Percentiles rank a stretch among this genome's conserved stretches.
phyloP scores from a whole-genome alignment of 2,113 vertebrate genomes.

The Nibea albiflora region DNA sequence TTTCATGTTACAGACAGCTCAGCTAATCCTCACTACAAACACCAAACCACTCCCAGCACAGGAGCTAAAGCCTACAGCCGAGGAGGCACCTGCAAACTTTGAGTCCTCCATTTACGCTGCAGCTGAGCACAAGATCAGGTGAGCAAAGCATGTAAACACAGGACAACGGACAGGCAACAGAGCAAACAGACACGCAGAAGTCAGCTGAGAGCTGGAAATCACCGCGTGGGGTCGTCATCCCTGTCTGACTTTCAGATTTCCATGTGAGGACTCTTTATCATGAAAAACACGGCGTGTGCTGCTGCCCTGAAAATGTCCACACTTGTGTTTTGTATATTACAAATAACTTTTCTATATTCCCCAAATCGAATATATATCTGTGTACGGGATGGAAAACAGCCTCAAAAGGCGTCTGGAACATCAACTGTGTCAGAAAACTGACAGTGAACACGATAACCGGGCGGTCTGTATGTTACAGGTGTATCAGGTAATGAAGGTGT shows the following conservation, averaged over 20 bases:
- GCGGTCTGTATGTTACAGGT: not conserved
- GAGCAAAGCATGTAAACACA: constrained; percentile 9
- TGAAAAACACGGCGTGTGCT: constrained; percentile 23
- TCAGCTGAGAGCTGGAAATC: constrained; percentile 68
- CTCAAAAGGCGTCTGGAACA: too few relatives aligned
- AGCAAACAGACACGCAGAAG: constrained; percentile 11
- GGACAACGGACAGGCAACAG: not conserved
- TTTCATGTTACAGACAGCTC: constrained; percentile 62
- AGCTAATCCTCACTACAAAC: constrained; percentile 69
- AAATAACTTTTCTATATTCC: not conserved
- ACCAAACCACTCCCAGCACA: constrained; percentile 60
- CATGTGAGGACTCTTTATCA: constrained; percentile 67
- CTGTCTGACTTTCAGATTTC: constrained; percentile 64
- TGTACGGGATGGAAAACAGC: not conserved
- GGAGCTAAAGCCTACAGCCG: constrained; percentile 58
- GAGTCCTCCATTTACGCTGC: not conserved
- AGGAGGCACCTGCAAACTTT: not conserved
- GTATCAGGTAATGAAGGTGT: too few relatives aligned
- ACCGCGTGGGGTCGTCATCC: constrained; percentile 65
- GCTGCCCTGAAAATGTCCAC: not conserved
- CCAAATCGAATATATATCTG: not conserved
- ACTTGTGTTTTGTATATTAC: not conserved
- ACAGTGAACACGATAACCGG: too few relatives aligned
- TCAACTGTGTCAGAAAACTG: too few relatives aligned
- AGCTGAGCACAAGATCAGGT: not conserved